phyloP scores from a whole-genome alignment of 2,797 vertebrate genomes.

The Phrynocephalus forsythii region DNA sequence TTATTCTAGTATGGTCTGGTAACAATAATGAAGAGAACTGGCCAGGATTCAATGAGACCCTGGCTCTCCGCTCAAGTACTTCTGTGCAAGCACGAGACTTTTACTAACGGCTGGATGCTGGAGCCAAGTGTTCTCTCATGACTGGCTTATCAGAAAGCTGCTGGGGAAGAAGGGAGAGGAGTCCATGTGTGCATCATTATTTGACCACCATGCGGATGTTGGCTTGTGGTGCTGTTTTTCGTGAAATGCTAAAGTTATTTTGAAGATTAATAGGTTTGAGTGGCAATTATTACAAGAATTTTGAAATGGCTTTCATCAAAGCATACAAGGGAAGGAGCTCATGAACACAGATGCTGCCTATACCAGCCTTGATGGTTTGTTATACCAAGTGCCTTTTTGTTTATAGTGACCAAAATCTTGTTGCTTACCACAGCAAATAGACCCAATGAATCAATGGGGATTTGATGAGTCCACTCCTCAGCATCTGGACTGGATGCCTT shows the following conservation, averaged over 20 bases:
- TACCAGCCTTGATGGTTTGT: not conserved
- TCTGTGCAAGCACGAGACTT: not conserved
- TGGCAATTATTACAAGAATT: not conserved
- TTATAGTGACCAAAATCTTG: not conserved
- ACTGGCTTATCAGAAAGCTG: not conserved
- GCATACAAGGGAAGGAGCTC: not conserved
- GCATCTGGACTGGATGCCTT: too few relatives aligned
- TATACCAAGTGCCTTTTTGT: not conserved
- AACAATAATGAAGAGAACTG: not conserved
- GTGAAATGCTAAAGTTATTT: not conserved
- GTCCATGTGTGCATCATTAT: too few relatives aligned
- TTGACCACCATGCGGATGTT: too few relatives aligned
- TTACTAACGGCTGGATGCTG: not conserved
- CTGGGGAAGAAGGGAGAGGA: not conserved
- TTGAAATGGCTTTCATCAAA: not conserved
- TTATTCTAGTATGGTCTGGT: not conserved
- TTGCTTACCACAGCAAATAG: too few relatives aligned
- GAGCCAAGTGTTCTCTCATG: not conserved
- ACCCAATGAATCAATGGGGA: too few relatives aligned
- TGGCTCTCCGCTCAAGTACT: not conserved
- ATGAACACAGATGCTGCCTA: not conserved
- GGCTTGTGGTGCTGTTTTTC: too few relatives aligned
- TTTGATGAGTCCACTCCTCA: too few relatives aligned
- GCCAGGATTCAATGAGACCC: not conserved
- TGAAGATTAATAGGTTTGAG: conserved; percentile 4